Evolutionary conservation across 2,113 vertebrate genomes (phyloP), one percentile per base, ranked within the genome.

Genomic region (Microtus pennsylvanicus): DNA sequence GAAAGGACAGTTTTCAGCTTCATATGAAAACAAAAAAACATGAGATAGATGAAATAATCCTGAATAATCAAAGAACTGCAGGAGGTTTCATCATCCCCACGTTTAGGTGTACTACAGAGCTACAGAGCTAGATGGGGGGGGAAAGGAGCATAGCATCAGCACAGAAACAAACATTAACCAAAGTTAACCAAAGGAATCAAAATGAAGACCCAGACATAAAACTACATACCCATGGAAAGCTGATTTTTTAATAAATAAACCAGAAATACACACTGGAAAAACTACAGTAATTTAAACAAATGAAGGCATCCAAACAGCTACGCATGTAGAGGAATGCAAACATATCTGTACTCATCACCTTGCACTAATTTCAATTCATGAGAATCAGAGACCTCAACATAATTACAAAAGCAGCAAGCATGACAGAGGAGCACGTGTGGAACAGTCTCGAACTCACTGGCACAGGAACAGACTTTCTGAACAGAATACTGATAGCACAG

Each of bases 131-230:
- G 52, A 52, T 10, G 4, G 55, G 17, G 5, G 7, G 28, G 50
- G 2, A 50, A 2, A 12, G 28, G 12, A 13, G 5, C 7, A 33
- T 5, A 30, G 0, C 3, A 52, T 11, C 4, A 3, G 3, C 24
- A 10, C 4, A 52, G 33, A 78, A 78, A 19, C 16, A 78, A 78
- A 33, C 76, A 33, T 19, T 50, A 47, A 50, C 16, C 47, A 35
- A 52, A 52, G 16, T 19, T 52, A 47, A 78, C 30, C 47, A 21
- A 52, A 52, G 16, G 26, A 50, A 17, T 33, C 13, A 50, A 17
- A 50, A 17, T 50, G 7, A 50, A 33, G 5, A 80, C 30, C 47
- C 17, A 80, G 17, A 50, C 77, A 35, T 5, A 80, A 35, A 69
- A 33, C 67, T 69, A 16, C 3, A 52, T 2, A 78, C 16, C 28